Conservation (phyloP, 2,113 vertebrate genomes). For the Rattus rattus region DNA sequence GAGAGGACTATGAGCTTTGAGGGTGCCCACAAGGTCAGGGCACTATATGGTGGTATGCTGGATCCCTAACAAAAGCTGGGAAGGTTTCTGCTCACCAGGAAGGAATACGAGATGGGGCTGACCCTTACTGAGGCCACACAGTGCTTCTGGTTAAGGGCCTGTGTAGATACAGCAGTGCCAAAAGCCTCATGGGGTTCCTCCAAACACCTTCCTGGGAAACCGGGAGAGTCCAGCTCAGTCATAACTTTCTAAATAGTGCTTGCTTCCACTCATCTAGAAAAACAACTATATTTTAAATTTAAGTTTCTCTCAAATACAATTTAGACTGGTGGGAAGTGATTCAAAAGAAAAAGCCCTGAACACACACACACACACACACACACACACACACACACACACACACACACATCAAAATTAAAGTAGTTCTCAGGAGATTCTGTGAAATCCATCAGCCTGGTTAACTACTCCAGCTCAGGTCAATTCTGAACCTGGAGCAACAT, state of each 20-base stretch:
- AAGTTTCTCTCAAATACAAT: conserved; percentile 45
- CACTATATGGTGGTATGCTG: neutral
- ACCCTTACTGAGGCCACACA: neutral
- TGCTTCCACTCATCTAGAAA: conserved; percentile 51
- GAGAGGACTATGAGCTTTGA: neutral
- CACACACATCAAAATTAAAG: neutral
- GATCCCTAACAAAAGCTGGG: neutral
- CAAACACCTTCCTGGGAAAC: conserved; percentile 20
- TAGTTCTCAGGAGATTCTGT: conserved; percentile 42
- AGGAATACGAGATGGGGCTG: neutral
- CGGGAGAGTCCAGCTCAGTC: neutral
- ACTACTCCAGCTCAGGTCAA: neutral
- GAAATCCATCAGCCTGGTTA: conserved; percentile 4
- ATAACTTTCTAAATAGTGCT: conserved; percentile 34
- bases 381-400: neutral
- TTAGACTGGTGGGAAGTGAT: conserved; percentile 58
- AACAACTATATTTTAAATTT: conserved; percentile 45
- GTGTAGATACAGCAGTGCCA: neutral
- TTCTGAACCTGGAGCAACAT: neutral
- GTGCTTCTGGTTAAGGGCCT: neutral
- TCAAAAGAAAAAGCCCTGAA: neutral
- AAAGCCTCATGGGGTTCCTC: neutral
- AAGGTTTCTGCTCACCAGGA: neutral
- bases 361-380: neutral
- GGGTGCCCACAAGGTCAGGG: neutral